Base-by-base conservation (phyloP, 2,888 invertebrate species). In the Crepidodera aurea region DNA sequence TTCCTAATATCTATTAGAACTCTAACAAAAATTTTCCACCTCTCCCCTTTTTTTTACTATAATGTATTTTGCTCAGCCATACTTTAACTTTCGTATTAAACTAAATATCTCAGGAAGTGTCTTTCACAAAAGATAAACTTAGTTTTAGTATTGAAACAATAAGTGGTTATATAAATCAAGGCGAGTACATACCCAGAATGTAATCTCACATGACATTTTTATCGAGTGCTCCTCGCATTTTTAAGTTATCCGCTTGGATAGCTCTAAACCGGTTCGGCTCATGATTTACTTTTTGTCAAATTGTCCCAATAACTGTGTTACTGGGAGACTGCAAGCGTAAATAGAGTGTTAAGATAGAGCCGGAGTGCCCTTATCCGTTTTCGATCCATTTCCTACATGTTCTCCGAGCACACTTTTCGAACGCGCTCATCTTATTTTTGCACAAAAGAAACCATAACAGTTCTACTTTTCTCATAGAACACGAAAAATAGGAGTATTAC, bases 261-360 rank as follows among this genome's bases (percentile, higher is more conserved):
- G 8, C 32, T 50, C 29, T 50, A 32, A 50, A 50, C 29, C 15
- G 8, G 25, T 32, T 50, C 8, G n/a, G 29, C 32, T 55, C 32
- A 19, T 18, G 42, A 55, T 39, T 27, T 22, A 25, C 55, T 56
- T 44, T 58, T 46, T 16, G 34, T 44, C 16, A 55, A 61, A 60
- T 64, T 59, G 61, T 37, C 34, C n/a, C 60, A 54, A 63, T 66
- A 61, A 59, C 60, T 57, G 40, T 22, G 57, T 55, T 57, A 60
- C 58, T 39, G 46, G 15, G 16, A 44, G 40, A 34, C 42, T 29
- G 50, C 34, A 40, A 29, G 50, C 32, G 65, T 55, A 55, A 65
- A 62, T 62, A 62, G 62, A 60, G 62, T 62, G 60, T 65, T 60
- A 56, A 59, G 62, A 65, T 62, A 60, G 60, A 48, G 53, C 62